These are phyloP conservation scores for Xiphophorus birchmanni DNA, from an alignment of 2,797 vertebrate species.

Conservation along the genomic window DNA sequence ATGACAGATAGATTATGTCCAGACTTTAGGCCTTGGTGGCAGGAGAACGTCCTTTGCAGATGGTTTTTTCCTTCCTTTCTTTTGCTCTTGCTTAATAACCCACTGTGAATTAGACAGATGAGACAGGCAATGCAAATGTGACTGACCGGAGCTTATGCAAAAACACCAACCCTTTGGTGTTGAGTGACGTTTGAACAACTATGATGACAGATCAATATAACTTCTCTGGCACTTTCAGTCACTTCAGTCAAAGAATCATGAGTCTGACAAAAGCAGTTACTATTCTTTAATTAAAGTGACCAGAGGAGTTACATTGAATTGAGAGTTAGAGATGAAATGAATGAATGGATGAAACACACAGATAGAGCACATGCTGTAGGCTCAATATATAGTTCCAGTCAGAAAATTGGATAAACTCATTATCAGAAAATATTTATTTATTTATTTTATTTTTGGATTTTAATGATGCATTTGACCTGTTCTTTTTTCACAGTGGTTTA, in stretches of 20 bases:
- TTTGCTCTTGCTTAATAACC: slow-evolving; percentile 79
- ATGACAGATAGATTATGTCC: slow-evolving; percentile 75
- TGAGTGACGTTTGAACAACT: slow-evolving; percentile 26
- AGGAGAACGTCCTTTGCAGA: slow-evolving; percentile 61
- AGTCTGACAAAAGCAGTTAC: background rate
- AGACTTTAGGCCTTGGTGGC: slow-evolving; percentile 80
- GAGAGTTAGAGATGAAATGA: slow-evolving; percentile 38
- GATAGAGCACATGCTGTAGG: slow-evolving; percentile 40
- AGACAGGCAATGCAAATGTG: slow-evolving; percentile 71
- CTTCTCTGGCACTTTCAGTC: slow-evolving; percentile 24
- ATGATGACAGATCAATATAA: slow-evolving; percentile 47
- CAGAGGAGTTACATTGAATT: slow-evolving; percentile 49
- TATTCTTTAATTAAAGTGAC: slow-evolving; percentile 7
- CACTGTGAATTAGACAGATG: slow-evolving; percentile 85
- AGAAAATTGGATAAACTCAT: background rate
- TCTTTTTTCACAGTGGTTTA: background rate
- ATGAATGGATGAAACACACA: slow-evolving; percentile 43
- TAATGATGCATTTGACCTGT: background rate
- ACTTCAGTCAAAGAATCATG: background rate
- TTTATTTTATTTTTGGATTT: background rate
- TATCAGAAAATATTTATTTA: background rate
- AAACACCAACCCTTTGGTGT: slow-evolving; percentile 57
- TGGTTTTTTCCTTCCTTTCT: slow-evolving; percentile 63
- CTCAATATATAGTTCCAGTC: background rate
- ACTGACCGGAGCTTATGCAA: slow-evolving; percentile 65